A percentile compares a stretch with the other conserved stretches of the same genome.
phyloP scores from a whole-genome alignment of 1,140 invertebrate species.

The Aethina tumida region DNA sequence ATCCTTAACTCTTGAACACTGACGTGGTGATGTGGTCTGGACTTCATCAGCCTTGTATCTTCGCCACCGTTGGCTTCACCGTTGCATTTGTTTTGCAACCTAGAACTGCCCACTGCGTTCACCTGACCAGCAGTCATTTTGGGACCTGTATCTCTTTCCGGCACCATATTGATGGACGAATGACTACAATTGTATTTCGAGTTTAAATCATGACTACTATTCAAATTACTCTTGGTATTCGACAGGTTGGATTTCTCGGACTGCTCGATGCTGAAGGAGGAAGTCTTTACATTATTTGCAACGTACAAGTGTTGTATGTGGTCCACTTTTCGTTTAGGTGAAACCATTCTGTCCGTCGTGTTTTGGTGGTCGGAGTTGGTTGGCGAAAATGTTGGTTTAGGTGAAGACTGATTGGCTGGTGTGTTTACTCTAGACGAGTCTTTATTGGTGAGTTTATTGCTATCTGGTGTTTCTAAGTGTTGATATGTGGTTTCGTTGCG shows the following conservation, averaged over 20 bases:
- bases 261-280: conserved; percentile 38
- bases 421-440: conserved; percentile 27
- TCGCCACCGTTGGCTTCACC: conserved; percentile 43
- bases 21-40: conserved; percentile 47
- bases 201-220: conserved; percentile 26
- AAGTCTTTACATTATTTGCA: conserved; percentile 36
- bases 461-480: conserved; percentile 17
- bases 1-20: conserved; percentile 52
- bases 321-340: conserved; percentile 31
- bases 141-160: conserved; percentile 46
- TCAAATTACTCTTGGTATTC: conserved; percentile 34
- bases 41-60: conserved; percentile 33
- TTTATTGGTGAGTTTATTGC: conserved; percentile 14
- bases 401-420: conserved; percentile 26
- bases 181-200: conserved; percentile 32
- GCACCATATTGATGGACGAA: conserved; percentile 43
- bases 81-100: conserved; percentile 31
- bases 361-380: conserved; percentile 11
- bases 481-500: conserved; percentile 30
- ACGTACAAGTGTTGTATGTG: conserved; percentile 33
- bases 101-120: conserved; percentile 30
- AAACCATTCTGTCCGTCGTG: conserved; percentile 31
- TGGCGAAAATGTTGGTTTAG: conserved; percentile 14
- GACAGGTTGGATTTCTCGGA: conserved; percentile 31
- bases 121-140: conserved; percentile 34